These are phyloP conservation scores for Cryptosula pallasiana DNA, from an alignment of 2,888 invertebrate species.

Conservation along the genomic window DNA sequence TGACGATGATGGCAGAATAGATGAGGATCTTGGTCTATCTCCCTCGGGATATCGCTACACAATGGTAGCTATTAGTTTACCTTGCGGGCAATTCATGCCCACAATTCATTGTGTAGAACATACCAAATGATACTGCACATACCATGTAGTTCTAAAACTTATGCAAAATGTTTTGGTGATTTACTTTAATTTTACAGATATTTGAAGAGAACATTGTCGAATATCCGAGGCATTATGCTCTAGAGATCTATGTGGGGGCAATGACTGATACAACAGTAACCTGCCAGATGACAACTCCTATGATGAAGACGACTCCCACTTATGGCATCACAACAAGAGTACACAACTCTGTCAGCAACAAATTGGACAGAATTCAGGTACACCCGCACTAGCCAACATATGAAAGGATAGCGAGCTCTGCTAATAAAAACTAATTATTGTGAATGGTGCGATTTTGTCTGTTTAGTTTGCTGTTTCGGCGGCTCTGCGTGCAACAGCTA, in stretches of 20 bases:
- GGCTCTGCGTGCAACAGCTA: background rate
- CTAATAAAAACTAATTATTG: background rate
- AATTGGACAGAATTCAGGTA: background rate
- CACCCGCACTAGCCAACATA: too few species aligned
- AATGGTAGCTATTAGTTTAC: too few species aligned
- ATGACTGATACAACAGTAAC: background rate
- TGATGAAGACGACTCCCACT: background rate
- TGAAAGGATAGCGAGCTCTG: too few species aligned
- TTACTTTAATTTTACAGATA: background rate
- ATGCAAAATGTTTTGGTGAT: too few species aligned
- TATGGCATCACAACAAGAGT: background rate
- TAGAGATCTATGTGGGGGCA: slow-evolving; percentile 13
- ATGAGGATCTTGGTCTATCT: background rate
- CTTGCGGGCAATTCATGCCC: too few species aligned
- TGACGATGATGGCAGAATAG: slow-evolving; percentile 2
- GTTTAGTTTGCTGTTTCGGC: slow-evolving; percentile 19
- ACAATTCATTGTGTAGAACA: too few species aligned
- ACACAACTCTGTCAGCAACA: background rate
- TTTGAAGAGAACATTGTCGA: slow-evolving; percentile 22
- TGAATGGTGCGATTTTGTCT: background rate
- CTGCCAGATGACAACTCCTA: background rate
- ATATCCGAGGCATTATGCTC: slow-evolving; percentile 1
- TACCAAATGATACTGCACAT: too few species aligned
- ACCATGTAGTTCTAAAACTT: too few species aligned
- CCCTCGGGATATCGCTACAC: background rate